Conservation (phyloP, 2,888 invertebrate genomes). For the Chirona hameri region DNA sequence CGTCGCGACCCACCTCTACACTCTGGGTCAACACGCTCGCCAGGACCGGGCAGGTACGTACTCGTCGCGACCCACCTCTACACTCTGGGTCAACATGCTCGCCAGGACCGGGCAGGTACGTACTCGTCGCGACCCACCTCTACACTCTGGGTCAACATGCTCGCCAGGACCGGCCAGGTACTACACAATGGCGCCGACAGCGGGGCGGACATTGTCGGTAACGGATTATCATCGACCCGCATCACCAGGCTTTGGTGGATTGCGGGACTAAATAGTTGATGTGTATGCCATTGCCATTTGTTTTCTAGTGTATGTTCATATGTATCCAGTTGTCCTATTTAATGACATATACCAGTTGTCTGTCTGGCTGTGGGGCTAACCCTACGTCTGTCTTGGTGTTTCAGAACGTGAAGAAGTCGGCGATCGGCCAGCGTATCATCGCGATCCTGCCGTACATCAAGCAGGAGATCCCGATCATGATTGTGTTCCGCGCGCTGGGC, state of each 20-base stretch:
- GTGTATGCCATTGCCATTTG: no score
- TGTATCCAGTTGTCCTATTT: no score
- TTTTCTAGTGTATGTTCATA: no score
- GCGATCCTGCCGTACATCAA: conserved; percentile 98
- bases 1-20: conserved; percentile 91
- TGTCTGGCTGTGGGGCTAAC: no score
- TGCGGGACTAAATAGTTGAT: no score
- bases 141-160: conserved; percentile 99
- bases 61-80: conserved; percentile 89
- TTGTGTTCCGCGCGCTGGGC: conserved; percentile 77
- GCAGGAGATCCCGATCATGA: conserved; percentile 99
- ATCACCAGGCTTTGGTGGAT: no score
- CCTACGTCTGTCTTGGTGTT: neutral
- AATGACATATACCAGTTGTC: no score
- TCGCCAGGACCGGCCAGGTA: conserved; percentile 90
- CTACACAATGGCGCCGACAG: conserved; percentile 24
- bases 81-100: conserved; percentile 99
- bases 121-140: conserved; percentile 91
- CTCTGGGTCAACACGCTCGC: conserved; percentile 99
- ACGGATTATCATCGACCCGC: no score
- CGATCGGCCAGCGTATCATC: conserved; percentile 97
- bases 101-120: conserved; percentile 98
- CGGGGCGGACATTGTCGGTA: no score
- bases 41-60: conserved; percentile 96
- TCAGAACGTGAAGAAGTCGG: conserved; percentile 94